phyloP scores from a whole-genome alignment of 2,797 vertebrate genomes.

The Scyliorhinus canicula region DNA sequence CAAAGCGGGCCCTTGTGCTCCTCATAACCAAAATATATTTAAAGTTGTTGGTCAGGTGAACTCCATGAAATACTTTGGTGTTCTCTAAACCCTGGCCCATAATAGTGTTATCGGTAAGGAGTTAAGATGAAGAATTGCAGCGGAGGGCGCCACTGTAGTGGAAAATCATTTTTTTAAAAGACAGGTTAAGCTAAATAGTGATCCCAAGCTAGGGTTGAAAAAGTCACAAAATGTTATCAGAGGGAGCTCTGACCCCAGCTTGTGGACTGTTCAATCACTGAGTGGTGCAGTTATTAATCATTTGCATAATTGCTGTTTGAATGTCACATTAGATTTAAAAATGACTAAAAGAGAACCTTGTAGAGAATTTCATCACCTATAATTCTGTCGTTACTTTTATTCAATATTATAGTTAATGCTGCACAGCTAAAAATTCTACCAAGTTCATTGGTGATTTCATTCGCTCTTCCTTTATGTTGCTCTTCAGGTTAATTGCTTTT shows the following conservation, averaged over 20 bases:
- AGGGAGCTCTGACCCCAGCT: neutral
- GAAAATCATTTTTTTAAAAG: neutral
- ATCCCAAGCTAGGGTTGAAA: neutral
- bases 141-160: neutral
- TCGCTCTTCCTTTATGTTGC: neutral
- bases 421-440: neutral
- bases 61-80: too few relatives aligned
- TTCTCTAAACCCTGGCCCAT: too few relatives aligned
- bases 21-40: too few relatives aligned
- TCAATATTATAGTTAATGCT: neutral
- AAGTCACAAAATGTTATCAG: neutral
- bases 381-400: neutral
- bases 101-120: neutral
- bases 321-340: slow-evolving; percentile 14
- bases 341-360: neutral
- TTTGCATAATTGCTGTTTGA: neutral
- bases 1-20: too few relatives aligned
- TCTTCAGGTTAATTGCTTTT: neutral
- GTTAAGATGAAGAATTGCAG: neutral
- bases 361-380: neutral
- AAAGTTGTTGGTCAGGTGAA: too few relatives aligned
- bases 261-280: neutral
- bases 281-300: slow-evolving; percentile 1
- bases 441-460: neutral
- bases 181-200: neutral